These are phyloP conservation scores for Calameuta pallipes DNA, from an alignment of 2,888 invertebrate species.

Conservation along the genomic window DNA sequence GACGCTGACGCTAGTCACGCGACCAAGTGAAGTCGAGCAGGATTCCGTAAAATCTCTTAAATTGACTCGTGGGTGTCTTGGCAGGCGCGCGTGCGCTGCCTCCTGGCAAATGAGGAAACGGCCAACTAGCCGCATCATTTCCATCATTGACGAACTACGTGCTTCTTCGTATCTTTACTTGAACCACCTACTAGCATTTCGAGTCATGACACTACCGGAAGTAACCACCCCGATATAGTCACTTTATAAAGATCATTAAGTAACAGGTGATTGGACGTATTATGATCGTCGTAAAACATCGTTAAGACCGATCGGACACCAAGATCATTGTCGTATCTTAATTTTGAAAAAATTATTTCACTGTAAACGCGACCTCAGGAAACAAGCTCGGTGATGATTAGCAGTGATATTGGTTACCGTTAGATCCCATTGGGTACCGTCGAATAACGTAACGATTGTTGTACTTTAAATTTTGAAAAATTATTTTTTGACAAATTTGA, in stretches of 20 bases:
- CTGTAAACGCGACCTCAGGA: background rate
- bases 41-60: slow-evolving; percentile 63
- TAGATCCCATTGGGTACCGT: too few relatives aligned
- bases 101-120: slow-evolving; percentile 60
- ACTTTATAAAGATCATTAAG: background rate
- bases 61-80: slow-evolving; percentile 62
- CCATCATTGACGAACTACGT: slow-evolving; percentile 39
- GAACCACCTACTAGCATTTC: background rate
- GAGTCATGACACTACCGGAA: background rate
- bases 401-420: too few relatives aligned
- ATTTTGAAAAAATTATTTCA: background rate
- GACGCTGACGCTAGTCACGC: background rate
- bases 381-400: background rate
- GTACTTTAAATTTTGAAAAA: too few relatives aligned
- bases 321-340: background rate
- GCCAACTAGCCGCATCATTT: slow-evolving; percentile 61
- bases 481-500: too few relatives aligned
- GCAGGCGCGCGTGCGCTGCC: slow-evolving; percentile 20
- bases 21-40: slow-evolving; percentile 20
- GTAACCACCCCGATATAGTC: background rate
- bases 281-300: background rate
- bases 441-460: too few relatives aligned
- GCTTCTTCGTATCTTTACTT: slow-evolving; percentile 11
- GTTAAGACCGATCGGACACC: background rate
- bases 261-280: background rate